These are phyloP conservation scores for Drosophila bocqueti DNA, from an alignment of 1,140 invertebrate genomes.

Conservation along the genomic window DNA sequence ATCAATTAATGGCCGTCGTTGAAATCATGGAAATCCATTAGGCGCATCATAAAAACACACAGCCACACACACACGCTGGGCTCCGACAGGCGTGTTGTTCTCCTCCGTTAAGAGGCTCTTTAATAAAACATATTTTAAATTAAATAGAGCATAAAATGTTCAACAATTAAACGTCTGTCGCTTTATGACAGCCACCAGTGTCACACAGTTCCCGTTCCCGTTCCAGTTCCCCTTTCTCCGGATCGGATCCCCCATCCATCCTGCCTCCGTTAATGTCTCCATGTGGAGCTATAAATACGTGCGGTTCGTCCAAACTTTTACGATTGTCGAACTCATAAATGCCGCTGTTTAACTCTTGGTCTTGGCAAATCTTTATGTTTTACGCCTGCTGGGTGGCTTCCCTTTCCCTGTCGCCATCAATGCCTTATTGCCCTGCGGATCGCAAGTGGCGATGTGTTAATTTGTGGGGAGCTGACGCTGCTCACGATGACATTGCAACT, in stretches of 20 bases:
- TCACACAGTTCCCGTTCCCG: conserved; percentile 16
- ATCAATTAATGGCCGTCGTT: conserved; percentile 68
- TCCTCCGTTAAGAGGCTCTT: conserved; percentile 72
- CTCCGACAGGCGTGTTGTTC: conserved; percentile 1
- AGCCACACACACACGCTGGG: background rate
- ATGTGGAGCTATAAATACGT: conserved; percentile 76
- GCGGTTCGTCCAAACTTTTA: conserved; percentile 62
- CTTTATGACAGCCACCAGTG: conserved; percentile 57
- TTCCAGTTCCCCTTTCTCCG: background rate
- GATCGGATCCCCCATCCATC: background rate
- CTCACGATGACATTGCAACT: conserved; percentile 53
- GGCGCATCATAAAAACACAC: conserved; percentile 59
- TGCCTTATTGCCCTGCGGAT: conserved; percentile 14
- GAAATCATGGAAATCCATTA: conserved; percentile 77
- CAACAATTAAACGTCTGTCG: conserved; percentile 76
- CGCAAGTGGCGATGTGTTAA: conserved; percentile 77
- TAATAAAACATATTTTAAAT: conserved; percentile 83
- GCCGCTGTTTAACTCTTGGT: conserved; percentile 55
- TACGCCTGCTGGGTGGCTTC: conserved; percentile 69
- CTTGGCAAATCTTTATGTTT: conserved; percentile 74
- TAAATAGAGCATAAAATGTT: conserved; percentile 80
- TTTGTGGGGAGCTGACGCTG: conserved; percentile 38
- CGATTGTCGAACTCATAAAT: conserved; percentile 74
- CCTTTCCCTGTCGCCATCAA: conserved; percentile 14
- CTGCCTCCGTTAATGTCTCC: conserved; percentile 57